Base-by-base conservation (phyloP, 1,140 invertebrate species). In the Phymorhynchus buccinoides region DNA sequence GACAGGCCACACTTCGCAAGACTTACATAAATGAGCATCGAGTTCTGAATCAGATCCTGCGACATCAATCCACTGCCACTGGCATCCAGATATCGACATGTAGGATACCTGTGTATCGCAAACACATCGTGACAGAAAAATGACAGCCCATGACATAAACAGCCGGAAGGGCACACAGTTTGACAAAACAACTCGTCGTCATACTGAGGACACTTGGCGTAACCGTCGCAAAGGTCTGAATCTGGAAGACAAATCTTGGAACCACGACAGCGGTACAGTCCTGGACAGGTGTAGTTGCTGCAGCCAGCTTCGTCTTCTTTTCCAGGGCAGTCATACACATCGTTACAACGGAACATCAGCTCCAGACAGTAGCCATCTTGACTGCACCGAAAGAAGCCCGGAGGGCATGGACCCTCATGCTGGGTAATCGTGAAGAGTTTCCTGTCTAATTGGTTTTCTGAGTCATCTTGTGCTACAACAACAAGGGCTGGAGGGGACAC, bases 141-240 rank as follows among this genome's bases (percentile, higher is more conserved):
- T 12, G 66, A 71, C 12, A 71, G 30, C 66, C 66, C 66, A 32
- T 71, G 30, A 30, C 66, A 71, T 30, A 32, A n/a, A 30, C 66
- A n/a, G n/a, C 14, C n/a, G n/a, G n/a, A n/a, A n/a, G n/a, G n/a
- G n/a, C n/a, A n/a, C n/a, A n/a, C n/a, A n/a, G n/a, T n/a, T 7
- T 71, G 14, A 71, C 66, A 71, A 18, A 71, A 32, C 66, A 71
- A 32, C 66, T 71, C 66, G 66, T 71, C 66, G 66, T 71, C 66
- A 30, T 71, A 32, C 30, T 71, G 66, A 14, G 66, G 66, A 32
- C 66, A 71, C 18, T 71, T 12, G n/a, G n/a, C 18, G 7, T 16
- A 18, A 30, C 30, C n/a, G 66, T 71, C 66, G 66, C 18, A 71
- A n/a, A n/a, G n/a, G n/a, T n/a, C n/a, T n/a, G n/a, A n/a, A n/a